Evolutionary conservation across 92 coral and sea anemone species (phyloP), one percentile per base, ranked within the genome.

Genomic region (Siderastrea siderea): DNA sequence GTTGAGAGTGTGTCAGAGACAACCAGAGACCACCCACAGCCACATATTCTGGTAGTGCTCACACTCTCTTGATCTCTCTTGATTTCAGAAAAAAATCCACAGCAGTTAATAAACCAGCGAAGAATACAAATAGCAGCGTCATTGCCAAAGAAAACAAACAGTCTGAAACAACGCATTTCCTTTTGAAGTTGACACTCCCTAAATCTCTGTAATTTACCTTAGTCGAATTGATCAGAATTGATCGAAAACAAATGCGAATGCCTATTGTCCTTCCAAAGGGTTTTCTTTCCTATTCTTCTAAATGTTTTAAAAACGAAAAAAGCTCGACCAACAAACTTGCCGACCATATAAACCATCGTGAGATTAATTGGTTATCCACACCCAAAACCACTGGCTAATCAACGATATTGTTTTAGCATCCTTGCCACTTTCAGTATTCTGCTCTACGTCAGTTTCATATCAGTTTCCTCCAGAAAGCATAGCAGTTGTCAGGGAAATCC

Each of bases 401-500:
- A 77, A 77, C 38, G 48, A 71, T 67, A 67, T 67, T 67, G 47
- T 67, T 44, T 67, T 67, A 10, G 57, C 57, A 5, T 53, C 57
- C 47, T n/a, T 61, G 19, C 11, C 46, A 78, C 46, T 64, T 49
- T 45, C 48, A 16, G 14, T 8, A 11, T 12, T 19, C 71, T 47
- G 59, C 83, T 64, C 57, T 7, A 48, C 46, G 44, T 19, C 83
- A 64, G 13, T 7, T 26, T 44, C 63, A 68, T 80, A 79, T 78
- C 83, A 79, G 71, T 66, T 67, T 48, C 71, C 57, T 48, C 17
- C 55, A 63, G 71, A 58, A 63, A 62, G 15, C n/a, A n/a, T n/a
- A n/a, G n/a, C 46, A 80, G 60, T 77, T 68, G 66, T 45, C 86
- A 55, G 13, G 66, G 67, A 68, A 45, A 81, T 68, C 85, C 68